phyloP scores from a whole-genome alignment of 2,888 invertebrate species.

The Itoplectis maculator region DNA sequence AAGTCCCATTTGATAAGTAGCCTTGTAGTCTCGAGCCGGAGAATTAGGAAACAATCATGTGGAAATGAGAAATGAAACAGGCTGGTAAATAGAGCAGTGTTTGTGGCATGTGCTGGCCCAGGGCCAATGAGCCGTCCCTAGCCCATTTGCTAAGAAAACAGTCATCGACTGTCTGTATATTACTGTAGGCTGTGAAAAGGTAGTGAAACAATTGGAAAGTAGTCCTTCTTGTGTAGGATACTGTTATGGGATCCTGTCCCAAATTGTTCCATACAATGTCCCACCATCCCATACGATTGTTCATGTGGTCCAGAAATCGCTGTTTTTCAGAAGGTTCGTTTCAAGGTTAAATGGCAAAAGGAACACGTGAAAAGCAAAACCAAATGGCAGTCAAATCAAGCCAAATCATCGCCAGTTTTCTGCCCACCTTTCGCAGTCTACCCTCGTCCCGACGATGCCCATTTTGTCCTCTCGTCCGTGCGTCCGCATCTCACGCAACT shows the following conservation, averaged over 20 bases:
- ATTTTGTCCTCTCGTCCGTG: conserved; percentile 51
- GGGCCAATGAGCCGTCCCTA: conserved; percentile 33
- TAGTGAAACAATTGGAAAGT: no score
- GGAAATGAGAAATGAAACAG: background rate
- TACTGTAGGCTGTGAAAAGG: background rate
- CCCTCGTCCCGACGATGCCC: conserved; percentile 47
- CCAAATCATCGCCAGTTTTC: conserved; percentile 41
- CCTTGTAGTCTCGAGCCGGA: background rate
- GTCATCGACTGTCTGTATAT: background rate
- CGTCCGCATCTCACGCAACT: conserved; percentile 54
- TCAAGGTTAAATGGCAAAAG: background rate
- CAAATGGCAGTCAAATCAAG: background rate
- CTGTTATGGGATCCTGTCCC: background rate
- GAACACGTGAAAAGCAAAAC: background rate
- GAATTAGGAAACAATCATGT: background rate
- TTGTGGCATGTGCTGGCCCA: background rate
- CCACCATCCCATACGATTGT: background rate
- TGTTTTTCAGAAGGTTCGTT: background rate
- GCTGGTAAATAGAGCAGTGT: background rate
- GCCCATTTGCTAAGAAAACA: background rate
- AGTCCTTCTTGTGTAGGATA: no score
- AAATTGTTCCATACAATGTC: background rate
- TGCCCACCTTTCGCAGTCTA: conserved; percentile 45
- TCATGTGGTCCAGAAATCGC: background rate
- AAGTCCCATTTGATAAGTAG: background rate